These are phyloP conservation scores for Lepus americanus DNA, from an alignment of 2,113 vertebrate species.

Conservation along the genomic window DNA sequence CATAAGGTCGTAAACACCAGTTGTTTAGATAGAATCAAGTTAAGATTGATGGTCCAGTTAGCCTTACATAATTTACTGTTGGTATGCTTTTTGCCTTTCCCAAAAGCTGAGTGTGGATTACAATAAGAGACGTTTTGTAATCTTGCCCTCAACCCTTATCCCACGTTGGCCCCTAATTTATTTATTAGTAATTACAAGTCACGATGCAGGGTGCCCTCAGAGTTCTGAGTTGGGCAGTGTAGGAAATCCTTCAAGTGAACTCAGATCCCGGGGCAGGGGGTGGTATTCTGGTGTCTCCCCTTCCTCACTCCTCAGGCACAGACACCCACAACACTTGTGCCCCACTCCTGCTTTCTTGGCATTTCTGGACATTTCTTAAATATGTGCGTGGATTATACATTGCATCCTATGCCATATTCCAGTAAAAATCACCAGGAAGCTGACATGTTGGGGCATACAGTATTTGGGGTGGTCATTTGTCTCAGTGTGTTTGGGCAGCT, in stretches of 20 bases:
- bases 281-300: not conserved
- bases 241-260: not conserved
- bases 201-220: not conserved
- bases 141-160: not conserved
- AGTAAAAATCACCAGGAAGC: not conserved
- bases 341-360: not conserved
- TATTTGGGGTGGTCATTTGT: constrained; percentile 8
- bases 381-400: not conserved
- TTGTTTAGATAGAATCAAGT: constrained; percentile 52
- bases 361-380: constrained; percentile 42
- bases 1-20: not conserved
- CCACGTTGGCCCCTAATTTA: constrained; percentile 42
- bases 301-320: not conserved
- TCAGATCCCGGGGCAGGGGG: not conserved
- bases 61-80: constrained; percentile 41
- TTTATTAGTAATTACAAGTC: constrained; percentile 46
- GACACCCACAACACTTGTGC: not conserved
- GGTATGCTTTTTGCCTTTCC: constrained; percentile 23
- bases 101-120: constrained; percentile 43
- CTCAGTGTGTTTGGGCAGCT: not conserved
- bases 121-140: not conserved
- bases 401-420: not conserved
- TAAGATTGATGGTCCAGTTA: constrained; percentile 51
- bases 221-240: constrained; percentile 22
- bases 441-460: not conserved